phyloP scores from a whole-genome alignment of 1,140 invertebrate genomes.

The Drosophila pachea region DNA sequence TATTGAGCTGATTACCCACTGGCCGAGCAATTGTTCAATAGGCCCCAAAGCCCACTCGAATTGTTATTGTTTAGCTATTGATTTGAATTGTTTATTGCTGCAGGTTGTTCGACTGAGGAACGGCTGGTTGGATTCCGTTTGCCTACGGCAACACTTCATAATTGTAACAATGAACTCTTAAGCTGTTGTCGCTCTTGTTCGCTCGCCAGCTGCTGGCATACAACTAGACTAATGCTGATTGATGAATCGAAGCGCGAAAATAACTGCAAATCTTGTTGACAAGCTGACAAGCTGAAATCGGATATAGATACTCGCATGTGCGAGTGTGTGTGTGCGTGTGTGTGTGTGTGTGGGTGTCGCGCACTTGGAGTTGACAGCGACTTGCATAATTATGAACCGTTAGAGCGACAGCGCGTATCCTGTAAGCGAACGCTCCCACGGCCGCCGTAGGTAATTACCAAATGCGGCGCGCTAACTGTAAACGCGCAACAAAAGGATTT shows the following conservation, averaged over 20 bases:
- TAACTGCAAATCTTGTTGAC: conserved; percentile 36
- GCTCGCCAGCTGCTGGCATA: conserved; percentile 35
- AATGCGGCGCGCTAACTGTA: conserved; percentile 60
- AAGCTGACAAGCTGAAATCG: conserved; percentile 51
- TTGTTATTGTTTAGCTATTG: background rate
- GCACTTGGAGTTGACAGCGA: conserved; percentile 30
- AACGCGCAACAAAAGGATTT: conserved; percentile 73
- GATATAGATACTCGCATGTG: conserved; percentile 31
- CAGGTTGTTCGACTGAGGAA: conserved; percentile 32
- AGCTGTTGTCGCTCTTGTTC: conserved; percentile 75
- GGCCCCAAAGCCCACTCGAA: conserved; percentile 2
- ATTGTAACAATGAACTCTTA: conserved; percentile 77
- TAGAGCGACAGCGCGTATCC: conserved; percentile 55
- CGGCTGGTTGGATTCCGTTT: too few relatives aligned
- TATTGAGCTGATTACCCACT: too few relatives aligned
- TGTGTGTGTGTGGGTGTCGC: conserved; percentile 3
- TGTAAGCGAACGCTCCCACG: conserved; percentile 67
- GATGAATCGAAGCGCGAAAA: conserved; percentile 47
- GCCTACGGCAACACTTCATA: conserved; percentile 44
- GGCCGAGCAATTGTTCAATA: background rate
- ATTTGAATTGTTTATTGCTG: conserved; percentile 17
- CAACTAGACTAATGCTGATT: conserved; percentile 71
- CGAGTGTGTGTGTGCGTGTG: background rate
- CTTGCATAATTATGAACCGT: conserved; percentile 69
- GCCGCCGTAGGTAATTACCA: conserved; percentile 52